Conservation (phyloP, 1,140 invertebrate genomes). For the Sesamia nonagrioides region DNA sequence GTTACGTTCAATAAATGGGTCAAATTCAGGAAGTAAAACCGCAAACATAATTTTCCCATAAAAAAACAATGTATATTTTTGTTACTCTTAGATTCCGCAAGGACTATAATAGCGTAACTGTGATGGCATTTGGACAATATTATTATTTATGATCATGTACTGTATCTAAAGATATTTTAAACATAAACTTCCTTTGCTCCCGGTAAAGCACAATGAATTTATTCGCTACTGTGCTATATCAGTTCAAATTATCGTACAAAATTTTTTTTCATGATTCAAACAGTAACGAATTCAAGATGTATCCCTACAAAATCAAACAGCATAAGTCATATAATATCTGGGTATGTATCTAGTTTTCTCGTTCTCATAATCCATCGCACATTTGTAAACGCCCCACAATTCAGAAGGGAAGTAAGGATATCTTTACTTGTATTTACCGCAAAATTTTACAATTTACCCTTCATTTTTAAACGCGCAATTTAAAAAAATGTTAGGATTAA, state of each 20-base stretch:
- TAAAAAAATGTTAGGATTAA: not conserved
- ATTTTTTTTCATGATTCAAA: not conserved
- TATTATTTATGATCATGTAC: not conserved
- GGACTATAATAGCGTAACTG: not conserved
- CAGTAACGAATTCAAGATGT: not conserved
- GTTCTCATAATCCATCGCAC: conserved; percentile 29
- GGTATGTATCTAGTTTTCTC: conserved; percentile 18
- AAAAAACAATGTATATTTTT: conserved; percentile 45
- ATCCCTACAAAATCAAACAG: conserved; percentile 3
- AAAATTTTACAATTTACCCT: conserved; percentile 17
- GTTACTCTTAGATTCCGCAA: not conserved
- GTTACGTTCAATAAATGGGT: conserved; percentile 70
- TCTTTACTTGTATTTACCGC: not conserved
- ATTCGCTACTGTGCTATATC: not conserved
- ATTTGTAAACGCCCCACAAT: too few species aligned
- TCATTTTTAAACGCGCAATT: not conserved
- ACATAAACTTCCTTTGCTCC: conserved; percentile 15
- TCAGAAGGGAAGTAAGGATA: too few species aligned
- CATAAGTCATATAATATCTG: too few species aligned
- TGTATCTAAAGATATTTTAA: conserved; percentile 4
- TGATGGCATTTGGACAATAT: not conserved
- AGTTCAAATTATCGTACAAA: not conserved
- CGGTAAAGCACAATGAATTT: not conserved
- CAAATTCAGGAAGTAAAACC: conserved; percentile 80
- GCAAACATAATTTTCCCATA: conserved; percentile 70